Conservation (phyloP, 2,888 invertebrate species). For the Galeruca laticollis region DNA sequence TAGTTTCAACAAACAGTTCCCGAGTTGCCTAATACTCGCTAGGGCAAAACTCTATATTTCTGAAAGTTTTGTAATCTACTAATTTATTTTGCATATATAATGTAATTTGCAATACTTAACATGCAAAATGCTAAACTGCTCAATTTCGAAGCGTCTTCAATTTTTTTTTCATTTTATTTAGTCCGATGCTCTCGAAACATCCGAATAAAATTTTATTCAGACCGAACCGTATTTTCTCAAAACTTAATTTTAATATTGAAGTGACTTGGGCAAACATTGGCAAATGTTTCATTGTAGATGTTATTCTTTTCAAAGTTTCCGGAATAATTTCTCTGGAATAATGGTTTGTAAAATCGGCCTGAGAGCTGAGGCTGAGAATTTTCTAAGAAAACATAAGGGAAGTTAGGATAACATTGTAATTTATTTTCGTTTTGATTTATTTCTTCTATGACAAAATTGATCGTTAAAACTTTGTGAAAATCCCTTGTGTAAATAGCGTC, state of each 20-base stretch:
- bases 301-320: conserved; percentile 37
- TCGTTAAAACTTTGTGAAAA: conserved; percentile 33
- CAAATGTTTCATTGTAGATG: conserved; percentile 37
- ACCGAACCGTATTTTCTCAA: conserved; percentile 29
- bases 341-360: conserved; percentile 36
- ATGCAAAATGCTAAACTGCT: conserved; percentile 33
- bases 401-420: conserved; percentile 35
- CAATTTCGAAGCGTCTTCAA: conserved; percentile 26
- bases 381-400: conserved; percentile 34
- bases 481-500: conserved; percentile 24
- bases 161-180: conserved; percentile 26
- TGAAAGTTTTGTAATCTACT: conserved; percentile 2
- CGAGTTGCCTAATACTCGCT: too few species aligned
- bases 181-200: conserved; percentile 18
- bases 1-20: too few species aligned
- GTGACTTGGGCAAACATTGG: conserved; percentile 36
- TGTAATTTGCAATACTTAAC: conserved; percentile 27
- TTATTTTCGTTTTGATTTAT: conserved; percentile 36
- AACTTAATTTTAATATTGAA: conserved; percentile 37
- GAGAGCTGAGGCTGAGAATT: conserved; percentile 29
- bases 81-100: conserved; percentile 27
- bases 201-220: conserved; percentile 28
- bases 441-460: conserved; percentile 35
- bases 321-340: conserved; percentile 35
- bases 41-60: not conserved